Base-by-base conservation (phyloP, 2,113 vertebrate species). In the Istiophorus platypterus region DNA sequence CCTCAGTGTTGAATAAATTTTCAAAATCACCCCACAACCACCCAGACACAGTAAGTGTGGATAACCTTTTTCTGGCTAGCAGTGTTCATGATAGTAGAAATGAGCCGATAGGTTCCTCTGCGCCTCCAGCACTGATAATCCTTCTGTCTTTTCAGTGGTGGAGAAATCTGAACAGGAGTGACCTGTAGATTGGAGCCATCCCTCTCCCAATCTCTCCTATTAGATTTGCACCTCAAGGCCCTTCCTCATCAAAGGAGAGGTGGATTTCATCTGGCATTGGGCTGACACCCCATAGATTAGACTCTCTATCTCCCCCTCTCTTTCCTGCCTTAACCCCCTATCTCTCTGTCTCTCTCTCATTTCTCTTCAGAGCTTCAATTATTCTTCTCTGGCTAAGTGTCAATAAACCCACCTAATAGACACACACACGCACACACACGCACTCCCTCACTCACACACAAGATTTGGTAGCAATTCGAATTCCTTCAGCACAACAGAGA, bases 281-380 rank as follows among this genome's bases (percentile, higher is more conserved):
- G 74, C 81, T 92, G 91, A 89, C 89, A 92, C 62, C 65, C 59
- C 80, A 81, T 78, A 91, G 90, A 93, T 93, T 87, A 91, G 83
- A 81, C 76, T 63, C 69, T 81, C 79, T 72, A 78, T 91, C 84
- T 90, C 85, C 70, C 66, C 65, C 84, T 83, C 75, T 62, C 80
- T 76, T 77, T 75, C 69, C 74, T 76, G 59, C 79, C 47, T 85
- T 75, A 58, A 31, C 72, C 34, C 54, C 64, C 83, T 79, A 64
- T 83, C 80, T 78, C 71, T 76, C 72, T 29, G 52, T 58, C 69
- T 84, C 51, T 51, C 59, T 76, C 82, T 81, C 72, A 80, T 88
- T 89, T 85, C 77, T 87, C 78, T 81, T 84, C 79, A 82, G 31
- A 81, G 70, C 75, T 86, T 74, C 82, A 91, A 91, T 91, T 88